Evolutionary conservation across 2,797 vertebrate species (phyloP).

Genomic region (Pitangus sulphuratus): DNA sequence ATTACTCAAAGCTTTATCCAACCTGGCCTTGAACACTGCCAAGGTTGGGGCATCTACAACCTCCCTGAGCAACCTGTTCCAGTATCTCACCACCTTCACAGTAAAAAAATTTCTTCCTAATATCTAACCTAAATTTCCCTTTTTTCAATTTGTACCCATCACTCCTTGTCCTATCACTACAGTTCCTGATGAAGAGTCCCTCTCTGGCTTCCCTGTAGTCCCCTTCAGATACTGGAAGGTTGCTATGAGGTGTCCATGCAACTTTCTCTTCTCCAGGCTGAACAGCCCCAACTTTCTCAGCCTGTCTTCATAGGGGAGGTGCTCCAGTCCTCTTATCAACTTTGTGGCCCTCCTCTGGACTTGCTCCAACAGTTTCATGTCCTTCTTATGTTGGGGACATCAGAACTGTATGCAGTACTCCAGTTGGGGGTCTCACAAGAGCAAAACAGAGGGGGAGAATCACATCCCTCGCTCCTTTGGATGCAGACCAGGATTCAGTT

Average conservation of each 20-base stretch:
- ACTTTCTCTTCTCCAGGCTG: background rate
- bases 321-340: background rate
- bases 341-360: background rate
- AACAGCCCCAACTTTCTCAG: background rate
- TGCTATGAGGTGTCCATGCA: background rate
- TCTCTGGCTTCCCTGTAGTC: background rate
- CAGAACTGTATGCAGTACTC: background rate
- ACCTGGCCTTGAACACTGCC: background rate
- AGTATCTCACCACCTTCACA: background rate
- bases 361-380: background rate
- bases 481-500: background rate
- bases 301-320: background rate
- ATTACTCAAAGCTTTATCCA: background rate
- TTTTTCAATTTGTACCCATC: background rate
- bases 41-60: background rate
- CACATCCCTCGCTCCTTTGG: background rate
- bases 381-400: background rate
- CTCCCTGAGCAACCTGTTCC: background rate
- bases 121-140: background rate
- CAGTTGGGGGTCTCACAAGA: background rate
- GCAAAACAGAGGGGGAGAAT: background rate
- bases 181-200: background rate
- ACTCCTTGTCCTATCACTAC: background rate
- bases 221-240: background rate
- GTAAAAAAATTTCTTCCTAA: background rate